These are phyloP conservation scores for Horisme vitalbata DNA, from an alignment of 2,888 invertebrate species.

Conservation along the genomic window DNA sequence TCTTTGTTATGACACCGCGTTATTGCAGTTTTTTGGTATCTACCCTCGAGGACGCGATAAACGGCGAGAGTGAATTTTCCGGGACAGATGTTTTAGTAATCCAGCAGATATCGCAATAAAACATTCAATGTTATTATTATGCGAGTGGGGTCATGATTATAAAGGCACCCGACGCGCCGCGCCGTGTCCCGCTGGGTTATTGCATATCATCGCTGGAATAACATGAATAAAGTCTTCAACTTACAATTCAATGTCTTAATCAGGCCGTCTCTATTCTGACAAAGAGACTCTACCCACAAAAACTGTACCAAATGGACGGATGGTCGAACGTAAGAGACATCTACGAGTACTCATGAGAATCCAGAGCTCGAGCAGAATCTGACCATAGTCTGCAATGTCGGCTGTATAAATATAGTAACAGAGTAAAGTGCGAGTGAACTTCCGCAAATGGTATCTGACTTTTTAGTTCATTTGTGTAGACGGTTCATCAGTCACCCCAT, in stretches of 20 bases:
- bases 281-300: not conserved
- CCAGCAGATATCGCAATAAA: slow-evolving; percentile 63
- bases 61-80: slow-evolving; percentile 79
- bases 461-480: slow-evolving; percentile 30
- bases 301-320: not conserved
- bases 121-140: slow-evolving; percentile 67
- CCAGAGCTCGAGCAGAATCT: too few relatives aligned
- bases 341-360: too few relatives aligned
- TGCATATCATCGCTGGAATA: slow-evolving; percentile 11
- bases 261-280: not conserved
- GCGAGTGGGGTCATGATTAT: slow-evolving; percentile 36
- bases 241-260: slow-evolving; percentile 17
- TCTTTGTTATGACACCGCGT: slow-evolving; percentile 81
- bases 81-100: slow-evolving; percentile 81
- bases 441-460: too few relatives aligned
- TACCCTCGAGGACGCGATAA: slow-evolving; percentile 73
- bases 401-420: too few relatives aligned
- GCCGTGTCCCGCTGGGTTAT: slow-evolving; percentile 26
- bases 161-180: slow-evolving; percentile 16
- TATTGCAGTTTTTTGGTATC: slow-evolving; percentile 81
- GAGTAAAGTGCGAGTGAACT: too few relatives aligned
- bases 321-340: too few relatives aligned
- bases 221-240: slow-evolving; percentile 18
- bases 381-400: not conserved
- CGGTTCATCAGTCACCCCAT: slow-evolving; percentile 43